Base-by-base conservation (phyloP, 2,888 invertebrate species). In the Pseudolycoriella hygida region DNA sequence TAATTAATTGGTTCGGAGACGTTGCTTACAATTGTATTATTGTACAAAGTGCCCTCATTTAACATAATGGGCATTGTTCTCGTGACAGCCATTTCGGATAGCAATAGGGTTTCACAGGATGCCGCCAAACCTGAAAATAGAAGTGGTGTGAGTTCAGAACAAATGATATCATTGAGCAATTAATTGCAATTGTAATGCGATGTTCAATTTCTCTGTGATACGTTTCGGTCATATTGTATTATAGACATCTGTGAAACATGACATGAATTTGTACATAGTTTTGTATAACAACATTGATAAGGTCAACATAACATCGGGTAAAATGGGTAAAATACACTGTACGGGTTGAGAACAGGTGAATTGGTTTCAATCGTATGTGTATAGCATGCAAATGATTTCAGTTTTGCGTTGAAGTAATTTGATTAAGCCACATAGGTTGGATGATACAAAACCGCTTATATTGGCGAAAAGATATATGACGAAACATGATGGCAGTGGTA, bases 91-190 rank as follows among this genome's bases (percentile, higher is more conserved):
- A 80, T 64, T 58, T 79, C 78, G 41, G 77, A 74, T 52, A 76
- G 69, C 30, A 80, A 58, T 47, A 76, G 64, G 3, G 79, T 78
- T 50, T 74, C 73, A 56, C 80, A 80, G 41, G 73, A 69, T 15
- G 75, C 72, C 11, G 75, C 72, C 42, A 84, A 67, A 54, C 83
- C 83, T 83, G 66, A 1, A 72, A 71, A 52, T 48, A 45, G n/a
- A 18, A 3, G 17, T 42, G 17, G 31, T 37, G 39, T 31, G 42
- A 40, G 15, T 31, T 19, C 14, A 41, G n/a, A 17, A 34, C 15
- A 17, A 17, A 31, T 19, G 19, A 18, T 37, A 17, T 39, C 17
- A 17, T 14, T 15, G 39, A 39, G 17, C 39, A 14, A 39, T 39
- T 39, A 39, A 39, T 39, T 39, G 39, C 39, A 39, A 39, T 39